phyloP scores from a whole-genome alignment of 2,113 vertebrate species.

The Ceuthmochares aereus region DNA sequence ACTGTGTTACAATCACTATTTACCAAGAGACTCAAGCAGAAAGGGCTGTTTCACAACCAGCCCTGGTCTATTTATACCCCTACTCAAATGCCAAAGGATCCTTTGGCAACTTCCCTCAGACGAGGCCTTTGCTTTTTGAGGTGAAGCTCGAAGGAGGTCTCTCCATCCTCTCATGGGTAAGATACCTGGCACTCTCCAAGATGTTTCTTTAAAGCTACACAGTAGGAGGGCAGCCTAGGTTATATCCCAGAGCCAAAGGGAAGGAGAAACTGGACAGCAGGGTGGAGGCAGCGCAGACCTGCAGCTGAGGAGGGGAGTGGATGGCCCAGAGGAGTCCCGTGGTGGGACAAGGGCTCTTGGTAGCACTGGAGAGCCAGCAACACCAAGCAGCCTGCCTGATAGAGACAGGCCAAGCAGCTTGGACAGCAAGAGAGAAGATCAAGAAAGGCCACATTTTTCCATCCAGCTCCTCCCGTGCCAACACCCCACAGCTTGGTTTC shows the following conservation, averaged over 20 bases:
- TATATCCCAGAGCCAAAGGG: background rate
- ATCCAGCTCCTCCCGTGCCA: background rate
- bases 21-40: conserved; percentile 6
- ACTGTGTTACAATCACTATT: background rate
- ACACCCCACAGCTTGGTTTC: conserved; percentile 16
- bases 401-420: background rate
- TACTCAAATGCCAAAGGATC: conserved; percentile 1
- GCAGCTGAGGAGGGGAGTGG: background rate
- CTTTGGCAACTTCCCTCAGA: background rate
- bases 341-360: background rate
- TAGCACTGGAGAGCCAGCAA: background rate
- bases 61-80: conserved; percentile 11
- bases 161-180: background rate
- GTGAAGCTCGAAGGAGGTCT: background rate
- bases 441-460: conserved; percentile 52
- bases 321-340: background rate
- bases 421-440: background rate
- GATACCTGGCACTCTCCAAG: background rate
- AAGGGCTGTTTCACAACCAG: conserved; percentile 31
- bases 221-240: background rate
- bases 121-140: background rate
- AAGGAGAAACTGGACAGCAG: background rate
- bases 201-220: background rate
- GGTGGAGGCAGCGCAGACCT: background rate
- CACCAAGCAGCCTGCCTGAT: background rate